Evolutionary conservation across 64 coral and sea anemone species (phyloP), one percentile per base, ranked within the genome.

Genomic region (Pachyseris speciosa): DNA sequence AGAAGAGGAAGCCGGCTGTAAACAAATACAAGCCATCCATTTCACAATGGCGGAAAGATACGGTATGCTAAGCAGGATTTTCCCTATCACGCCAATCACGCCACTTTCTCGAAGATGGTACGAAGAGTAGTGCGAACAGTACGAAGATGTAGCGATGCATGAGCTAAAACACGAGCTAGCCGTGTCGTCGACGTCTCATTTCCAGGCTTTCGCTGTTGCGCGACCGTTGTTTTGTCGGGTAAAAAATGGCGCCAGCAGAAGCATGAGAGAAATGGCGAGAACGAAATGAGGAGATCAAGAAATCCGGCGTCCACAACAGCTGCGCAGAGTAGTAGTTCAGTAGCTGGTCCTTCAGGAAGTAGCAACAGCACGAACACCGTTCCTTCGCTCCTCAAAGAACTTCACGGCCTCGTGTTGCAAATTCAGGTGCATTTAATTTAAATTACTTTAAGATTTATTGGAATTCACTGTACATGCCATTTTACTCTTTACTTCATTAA

Each of bases 271-370:
- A 9, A 78, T 4, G 29, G 25, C 47, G n/a, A 84, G 26, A 97
- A 10, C 47, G n/a, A 84, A 33, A 97, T 97, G 95, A 91, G 95
- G 55, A 92, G 95, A 69, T 97, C 91, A 28, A 92, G 95, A 86
- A 92, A 87, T 22, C 95, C 95, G 40, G 47, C 53, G 20, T 93
- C 90, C 16, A 81, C 64, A 20, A 41, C 84, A 80, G 64, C 84
- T 53, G 47, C 42, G n/a, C 91, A 93, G 41, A 16, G 64, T 16
- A 86, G 63, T 53, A 88, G 84, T 59, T 87, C 83, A 69, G 39
- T 74, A 66, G 80, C 80, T 53, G 74, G 31, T 29, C 86, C 90
- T 43, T 69, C 75, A 33, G 30, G 45, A 34, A 67, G 44, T 45
- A 66, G 57, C 47, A 91, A 74, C 53, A 79, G 79, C 16, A 80